Conservation (phyloP, 30 jellyfish, hydroid and myxozoan species). For the Haliclystus octoradiatus region DNA sequence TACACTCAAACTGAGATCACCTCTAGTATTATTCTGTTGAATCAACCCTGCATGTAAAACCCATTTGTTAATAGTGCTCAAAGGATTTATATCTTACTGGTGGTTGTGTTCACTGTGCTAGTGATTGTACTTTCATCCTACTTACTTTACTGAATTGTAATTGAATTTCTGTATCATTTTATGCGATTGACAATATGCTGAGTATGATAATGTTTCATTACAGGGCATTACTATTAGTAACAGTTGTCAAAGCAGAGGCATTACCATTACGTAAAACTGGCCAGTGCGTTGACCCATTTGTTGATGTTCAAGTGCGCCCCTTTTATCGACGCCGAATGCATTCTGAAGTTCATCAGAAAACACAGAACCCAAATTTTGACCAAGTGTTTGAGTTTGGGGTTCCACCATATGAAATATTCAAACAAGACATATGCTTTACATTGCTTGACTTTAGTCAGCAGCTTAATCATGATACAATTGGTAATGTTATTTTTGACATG, state of each 20-base stretch:
- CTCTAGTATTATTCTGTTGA: too few relatives aligned
- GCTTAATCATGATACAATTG: conserved; percentile 84
- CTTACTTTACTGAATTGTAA: too few relatives aligned
- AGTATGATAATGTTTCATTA: too few relatives aligned
- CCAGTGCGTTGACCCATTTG: conserved; percentile 92
- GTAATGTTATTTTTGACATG: conserved; percentile 56
- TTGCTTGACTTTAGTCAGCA: conserved; percentile 93
- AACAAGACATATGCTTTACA: conserved; percentile 79
- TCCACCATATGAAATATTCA: conserved; percentile 93
- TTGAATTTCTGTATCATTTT: too few relatives aligned
- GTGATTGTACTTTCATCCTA: too few relatives aligned
- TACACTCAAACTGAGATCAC: too few relatives aligned
- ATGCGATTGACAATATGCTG: too few relatives aligned
- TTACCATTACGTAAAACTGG: conserved; percentile 88
- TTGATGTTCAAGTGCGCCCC: conserved; percentile 79
- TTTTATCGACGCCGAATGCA: conserved; percentile 82
- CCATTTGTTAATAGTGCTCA: too few relatives aligned
- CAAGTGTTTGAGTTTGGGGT: conserved; percentile 90
- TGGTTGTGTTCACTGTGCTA: too few relatives aligned
- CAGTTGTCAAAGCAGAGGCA: conserved; percentile 81
- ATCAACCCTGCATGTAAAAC: too few relatives aligned
- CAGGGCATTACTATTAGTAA: conserved; percentile 66
- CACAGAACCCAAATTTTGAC: conserved; percentile 80
- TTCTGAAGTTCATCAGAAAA: conserved; percentile 97
- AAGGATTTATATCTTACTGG: too few relatives aligned